A percentile compares a stretch with the other conserved stretches of the same genome.
phyloP scores from a whole-genome alignment of 2,113 vertebrate genomes.

The Emydura subglobosa region DNA sequence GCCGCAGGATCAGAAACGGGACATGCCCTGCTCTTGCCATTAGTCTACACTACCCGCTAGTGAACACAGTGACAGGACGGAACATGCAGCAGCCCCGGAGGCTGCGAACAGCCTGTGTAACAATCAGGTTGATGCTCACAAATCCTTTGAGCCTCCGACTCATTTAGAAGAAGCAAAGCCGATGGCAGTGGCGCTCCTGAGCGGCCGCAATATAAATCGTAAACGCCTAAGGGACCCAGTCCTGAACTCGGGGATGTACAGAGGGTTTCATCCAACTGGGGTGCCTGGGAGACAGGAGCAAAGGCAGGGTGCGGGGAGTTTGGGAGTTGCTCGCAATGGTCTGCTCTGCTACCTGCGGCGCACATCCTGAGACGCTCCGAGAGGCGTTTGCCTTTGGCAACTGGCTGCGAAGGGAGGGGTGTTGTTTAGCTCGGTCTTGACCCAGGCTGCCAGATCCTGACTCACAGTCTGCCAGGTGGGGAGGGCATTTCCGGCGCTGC shows the following conservation, averaged over 20 bases:
- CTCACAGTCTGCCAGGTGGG: too few species aligned
- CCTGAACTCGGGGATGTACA: neutral
- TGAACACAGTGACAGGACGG: neutral
- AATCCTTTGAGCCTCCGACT: neutral
- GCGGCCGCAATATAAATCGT: neutral
- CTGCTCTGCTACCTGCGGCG: neutral
- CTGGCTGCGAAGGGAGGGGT: neutral
- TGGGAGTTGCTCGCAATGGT: neutral
- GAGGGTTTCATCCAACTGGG: neutral
- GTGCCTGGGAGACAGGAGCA: too few species aligned
- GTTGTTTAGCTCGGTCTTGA: neutral
- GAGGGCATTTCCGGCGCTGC: too few species aligned
- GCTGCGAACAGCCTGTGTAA: neutral
- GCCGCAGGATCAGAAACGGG: neutral
- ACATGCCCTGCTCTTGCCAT: neutral
- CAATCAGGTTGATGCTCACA: neutral
- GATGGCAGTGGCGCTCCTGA: neutral
- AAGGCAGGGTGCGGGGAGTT: neutral
- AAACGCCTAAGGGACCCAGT: too few species aligned
- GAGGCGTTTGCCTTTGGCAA: neutral
- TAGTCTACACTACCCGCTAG: neutral
- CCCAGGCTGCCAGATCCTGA: neutral
- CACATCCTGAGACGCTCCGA: neutral
- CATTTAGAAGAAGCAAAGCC: neutral
- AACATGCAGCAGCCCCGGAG: neutral